Base-by-base conservation (phyloP, 1,140 invertebrate genomes). In the Zaprionus gabonicus region DNA sequence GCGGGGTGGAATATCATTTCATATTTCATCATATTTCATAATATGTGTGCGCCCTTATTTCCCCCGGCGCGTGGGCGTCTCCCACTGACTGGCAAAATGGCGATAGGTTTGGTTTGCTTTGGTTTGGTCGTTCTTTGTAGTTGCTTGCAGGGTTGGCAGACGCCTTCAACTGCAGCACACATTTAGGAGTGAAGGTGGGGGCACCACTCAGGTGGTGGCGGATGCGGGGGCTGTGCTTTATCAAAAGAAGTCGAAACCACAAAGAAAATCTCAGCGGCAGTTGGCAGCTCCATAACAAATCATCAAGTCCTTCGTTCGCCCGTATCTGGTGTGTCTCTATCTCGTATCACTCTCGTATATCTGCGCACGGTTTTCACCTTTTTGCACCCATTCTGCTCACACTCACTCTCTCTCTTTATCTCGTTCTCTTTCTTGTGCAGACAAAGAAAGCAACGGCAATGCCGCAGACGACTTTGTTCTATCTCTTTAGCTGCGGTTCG, bases 171-270 rank as follows among this genome's bases (percentile, higher is more conserved):
- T 55, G 71, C 59, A 75, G 67, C 23, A 34, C 41, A 59, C 49
- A 1, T 1, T 62, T 65, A 71, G 58, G 56, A 46, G 65, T 55
- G 65, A 44, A 80, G 81, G 78, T 28, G 20, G 25, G 55, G 53
- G 9, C 9, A 34, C 31, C 31, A 34, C 31, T 34, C 9, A 27
- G 25, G 23, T 13, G 53, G n/a, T 27, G 13, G 15, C 72, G 65
- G 53, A 0, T 9, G 44, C 13, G 44, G 17, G 44, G 13, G 38
- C 38, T 15, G 38, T 41, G 41, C 20, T 66, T 81, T 91, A 84
- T 91, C 87, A 91, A 91, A 91, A 87, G 87, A 91, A 91, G 65
- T 81, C 64, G 70, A 83, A 91, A 82, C 87, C 87, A 87, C 87
- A 91, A 87, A 84, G 87, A 91, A 91, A 87, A 91, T 91, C 87